A percentile compares a stretch with the other conserved stretches of the same genome.
Conservation (phyloP, 2,797 vertebrate species). For the Pantherophis alleghaniensis region DNA sequence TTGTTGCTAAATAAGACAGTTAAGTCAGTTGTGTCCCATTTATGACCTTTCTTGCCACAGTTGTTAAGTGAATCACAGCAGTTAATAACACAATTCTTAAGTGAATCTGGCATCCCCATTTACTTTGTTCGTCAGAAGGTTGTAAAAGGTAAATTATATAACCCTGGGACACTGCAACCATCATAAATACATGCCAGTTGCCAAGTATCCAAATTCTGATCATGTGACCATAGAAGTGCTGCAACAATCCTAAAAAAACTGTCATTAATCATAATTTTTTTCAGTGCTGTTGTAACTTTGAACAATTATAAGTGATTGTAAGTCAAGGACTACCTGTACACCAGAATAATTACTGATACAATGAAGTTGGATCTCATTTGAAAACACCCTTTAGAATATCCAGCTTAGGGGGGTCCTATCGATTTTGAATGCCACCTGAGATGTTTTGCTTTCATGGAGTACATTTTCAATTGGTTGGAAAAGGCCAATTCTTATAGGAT, state of each 20-base stretch:
- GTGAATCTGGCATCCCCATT: neutral
- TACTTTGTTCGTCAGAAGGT: neutral
- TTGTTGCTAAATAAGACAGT: neutral
- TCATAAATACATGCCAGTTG: neutral
- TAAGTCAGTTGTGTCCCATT: neutral
- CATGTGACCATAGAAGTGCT: neutral
- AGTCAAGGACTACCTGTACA: neutral
- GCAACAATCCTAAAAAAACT: neutral
- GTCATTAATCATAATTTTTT: neutral
- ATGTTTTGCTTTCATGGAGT: neutral
- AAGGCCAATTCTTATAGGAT: neutral
- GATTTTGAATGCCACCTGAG: neutral
- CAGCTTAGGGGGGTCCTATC: neutral
- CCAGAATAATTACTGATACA: neutral
- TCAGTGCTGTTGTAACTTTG: neutral
- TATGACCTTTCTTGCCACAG: neutral
- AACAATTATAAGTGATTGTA: neutral
- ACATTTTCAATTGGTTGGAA: neutral
- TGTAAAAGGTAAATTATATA: neutral
- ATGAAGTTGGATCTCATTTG: neutral
- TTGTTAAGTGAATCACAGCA: neutral
- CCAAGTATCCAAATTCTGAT: neutral
- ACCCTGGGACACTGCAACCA: neutral
- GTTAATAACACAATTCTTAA: neutral
- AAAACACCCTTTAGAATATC: neutral